Evolutionary conservation across 2,113 vertebrate species (phyloP).

Genomic region (Poeciliopsis occidentalis): DNA sequence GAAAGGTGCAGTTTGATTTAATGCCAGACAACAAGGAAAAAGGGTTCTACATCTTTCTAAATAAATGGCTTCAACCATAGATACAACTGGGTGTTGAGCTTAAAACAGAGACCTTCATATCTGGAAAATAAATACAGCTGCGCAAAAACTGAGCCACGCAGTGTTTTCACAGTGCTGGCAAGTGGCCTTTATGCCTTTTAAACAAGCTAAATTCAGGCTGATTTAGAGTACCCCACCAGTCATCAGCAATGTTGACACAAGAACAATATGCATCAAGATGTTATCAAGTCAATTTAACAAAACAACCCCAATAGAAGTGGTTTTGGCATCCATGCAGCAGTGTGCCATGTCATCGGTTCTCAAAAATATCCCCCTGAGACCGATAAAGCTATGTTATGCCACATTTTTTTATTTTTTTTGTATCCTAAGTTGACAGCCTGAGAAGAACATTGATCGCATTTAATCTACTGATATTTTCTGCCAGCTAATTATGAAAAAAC

Average conservation of each 20-base stretch:
- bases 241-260: constrained; percentile 16
- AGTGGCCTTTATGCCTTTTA: not conserved
- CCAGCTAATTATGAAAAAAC: not conserved
- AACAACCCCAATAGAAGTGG: constrained; percentile 9
- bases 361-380: constrained; percentile 9
- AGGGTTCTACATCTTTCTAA: too few relatives aligned
- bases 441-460: not conserved
- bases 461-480: not conserved
- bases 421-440: not conserved
- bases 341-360: constrained; percentile 18
- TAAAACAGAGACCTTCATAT: too few relatives aligned
- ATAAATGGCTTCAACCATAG: too few relatives aligned
- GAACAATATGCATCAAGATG: constrained; percentile 28
- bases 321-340: constrained; percentile 13
- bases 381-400: constrained; percentile 8
- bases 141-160: constrained; percentile 11
- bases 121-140: constrained; percentile 19
- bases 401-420: not conserved
- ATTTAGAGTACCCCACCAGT: constrained; percentile 4
- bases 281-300: constrained; percentile 2
- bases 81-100: too few relatives aligned
- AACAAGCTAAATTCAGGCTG: constrained; percentile 17
- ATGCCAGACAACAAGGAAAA: too few relatives aligned
- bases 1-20: too few relatives aligned
- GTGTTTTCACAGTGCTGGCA: constrained; percentile 6